phyloP scores from a whole-genome alignment of 2,888 invertebrate species.

The Lucinisca nassula region DNA sequence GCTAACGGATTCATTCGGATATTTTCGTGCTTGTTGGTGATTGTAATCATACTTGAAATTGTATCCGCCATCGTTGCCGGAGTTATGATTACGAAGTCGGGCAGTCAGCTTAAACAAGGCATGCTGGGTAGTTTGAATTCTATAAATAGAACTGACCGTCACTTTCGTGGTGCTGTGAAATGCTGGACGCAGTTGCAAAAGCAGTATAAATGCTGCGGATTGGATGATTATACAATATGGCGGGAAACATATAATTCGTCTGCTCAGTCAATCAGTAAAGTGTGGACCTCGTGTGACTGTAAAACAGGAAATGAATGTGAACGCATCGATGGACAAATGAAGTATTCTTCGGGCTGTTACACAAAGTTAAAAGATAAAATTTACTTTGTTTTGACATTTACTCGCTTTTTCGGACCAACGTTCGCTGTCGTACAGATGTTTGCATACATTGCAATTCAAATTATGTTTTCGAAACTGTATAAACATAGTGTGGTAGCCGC shows the following conservation, averaged over 20 bases:
- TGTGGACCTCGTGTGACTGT: not conserved
- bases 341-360: not conserved
- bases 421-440: not conserved
- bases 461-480: not conserved
- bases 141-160: not conserved
- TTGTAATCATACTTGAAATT: not conserved
- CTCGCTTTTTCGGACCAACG: not conserved
- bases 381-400: not conserved
- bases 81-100: not conserved
- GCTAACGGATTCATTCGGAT: not conserved
- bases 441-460: not conserved
- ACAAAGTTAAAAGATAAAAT: not conserved
- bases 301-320: not conserved
- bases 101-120: not conserved
- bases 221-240: not conserved
- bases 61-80: not conserved
- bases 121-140: not conserved
- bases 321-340: not conserved
- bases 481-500: not conserved
- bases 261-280: not conserved
- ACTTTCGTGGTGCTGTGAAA: not conserved
- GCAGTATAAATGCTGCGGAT: not conserved
- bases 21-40: not conserved
- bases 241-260: not conserved
- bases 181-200: not conserved